Evolutionary conservation across 2,113 vertebrate species (phyloP).

Genomic region (Lepidothrix coronata): DNA sequence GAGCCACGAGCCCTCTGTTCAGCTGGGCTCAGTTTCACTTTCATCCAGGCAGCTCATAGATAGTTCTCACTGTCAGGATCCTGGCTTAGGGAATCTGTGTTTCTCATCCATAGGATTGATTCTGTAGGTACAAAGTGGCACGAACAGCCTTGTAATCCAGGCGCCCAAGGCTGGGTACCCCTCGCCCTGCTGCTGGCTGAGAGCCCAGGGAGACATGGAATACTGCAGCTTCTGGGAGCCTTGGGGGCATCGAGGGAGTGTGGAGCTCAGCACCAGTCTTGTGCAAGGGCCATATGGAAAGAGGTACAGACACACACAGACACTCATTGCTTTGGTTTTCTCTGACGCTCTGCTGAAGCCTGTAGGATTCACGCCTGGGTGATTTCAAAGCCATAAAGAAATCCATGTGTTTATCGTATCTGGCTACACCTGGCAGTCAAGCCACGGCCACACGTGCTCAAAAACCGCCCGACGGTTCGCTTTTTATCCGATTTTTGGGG

Average conservation of each 20-base stretch:
- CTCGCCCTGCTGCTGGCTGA: neutral
- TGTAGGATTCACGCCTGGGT: neutral
- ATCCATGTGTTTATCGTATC: neutral
- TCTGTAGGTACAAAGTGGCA: neutral
- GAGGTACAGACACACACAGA: neutral
- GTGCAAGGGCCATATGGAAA: fast-evolving
- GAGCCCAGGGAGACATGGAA: fast-evolving
- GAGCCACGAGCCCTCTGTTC: neutral
- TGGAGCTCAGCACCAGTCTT: neutral
- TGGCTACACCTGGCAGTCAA: neutral
- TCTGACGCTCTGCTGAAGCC: fast-evolving
- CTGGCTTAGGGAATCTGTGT: no score
- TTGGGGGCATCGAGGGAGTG: fast-evolving
- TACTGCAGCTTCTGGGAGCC: neutral
- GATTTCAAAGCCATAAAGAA: neutral
- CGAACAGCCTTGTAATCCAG: neutral
- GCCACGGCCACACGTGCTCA: fast-evolving
- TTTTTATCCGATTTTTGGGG: neutral
- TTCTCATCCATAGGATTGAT: neutral
- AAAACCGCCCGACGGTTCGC: neutral
- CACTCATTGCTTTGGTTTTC: fast-evolving
- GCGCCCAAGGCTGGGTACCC: neutral
- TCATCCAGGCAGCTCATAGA: neutral
- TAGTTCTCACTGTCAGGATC: neutral
- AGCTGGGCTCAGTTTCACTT: neutral